phyloP scores from a whole-genome alignment of 1,140 invertebrate species.

The Ceratina calcarata region DNA sequence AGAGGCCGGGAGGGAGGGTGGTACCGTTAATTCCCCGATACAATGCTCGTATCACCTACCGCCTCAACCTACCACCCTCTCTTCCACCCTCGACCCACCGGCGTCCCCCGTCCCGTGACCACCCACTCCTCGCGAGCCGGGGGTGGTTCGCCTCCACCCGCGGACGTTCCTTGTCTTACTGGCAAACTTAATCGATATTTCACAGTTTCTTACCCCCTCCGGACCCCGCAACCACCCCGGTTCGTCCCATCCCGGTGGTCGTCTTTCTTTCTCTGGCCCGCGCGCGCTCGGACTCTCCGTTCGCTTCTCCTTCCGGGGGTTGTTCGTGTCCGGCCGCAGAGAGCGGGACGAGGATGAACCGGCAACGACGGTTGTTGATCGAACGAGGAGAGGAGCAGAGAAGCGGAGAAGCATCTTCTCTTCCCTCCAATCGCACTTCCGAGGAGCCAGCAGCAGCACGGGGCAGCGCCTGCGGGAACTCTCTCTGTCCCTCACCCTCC shows the following conservation, averaged over 20 bases:
- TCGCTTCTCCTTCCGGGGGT: conserved; percentile 72
- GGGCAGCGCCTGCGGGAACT: conserved; percentile 59
- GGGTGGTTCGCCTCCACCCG: conserved; percentile 64
- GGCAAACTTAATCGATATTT: conserved; percentile 82
- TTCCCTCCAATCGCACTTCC: conserved; percentile 75
- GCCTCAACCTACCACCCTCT: conserved; percentile 70
- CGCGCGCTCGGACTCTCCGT: background rate
- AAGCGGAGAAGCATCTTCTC: conserved; percentile 72
- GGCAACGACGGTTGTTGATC: background rate
- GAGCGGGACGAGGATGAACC: conserved; percentile 57
- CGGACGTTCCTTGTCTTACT: conserved; percentile 81
- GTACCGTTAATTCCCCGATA: conserved; percentile 81
- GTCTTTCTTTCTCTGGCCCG: conserved; percentile 15
- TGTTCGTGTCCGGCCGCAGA: conserved; percentile 78
- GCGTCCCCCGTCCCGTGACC: conserved; percentile 77
- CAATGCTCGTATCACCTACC: conserved; percentile 81
- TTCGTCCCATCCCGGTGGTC: conserved; percentile 9
- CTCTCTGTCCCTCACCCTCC: conserved; percentile 12
- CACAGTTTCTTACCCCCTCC: conserved; percentile 81
- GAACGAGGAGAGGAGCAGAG: conserved; percentile 48
- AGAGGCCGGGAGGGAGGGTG: conserved; percentile 53
- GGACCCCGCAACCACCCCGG: conserved; percentile 13
- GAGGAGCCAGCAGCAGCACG: conserved; percentile 51
- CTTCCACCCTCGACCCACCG: conserved; percentile 65
- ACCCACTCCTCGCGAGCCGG: conserved; percentile 56